Percentiles rank a stretch among this genome's conserved stretches.
phyloP scores from a whole-genome alignment of 2,888 invertebrate genomes.

The Mactromeris polynyma region DNA sequence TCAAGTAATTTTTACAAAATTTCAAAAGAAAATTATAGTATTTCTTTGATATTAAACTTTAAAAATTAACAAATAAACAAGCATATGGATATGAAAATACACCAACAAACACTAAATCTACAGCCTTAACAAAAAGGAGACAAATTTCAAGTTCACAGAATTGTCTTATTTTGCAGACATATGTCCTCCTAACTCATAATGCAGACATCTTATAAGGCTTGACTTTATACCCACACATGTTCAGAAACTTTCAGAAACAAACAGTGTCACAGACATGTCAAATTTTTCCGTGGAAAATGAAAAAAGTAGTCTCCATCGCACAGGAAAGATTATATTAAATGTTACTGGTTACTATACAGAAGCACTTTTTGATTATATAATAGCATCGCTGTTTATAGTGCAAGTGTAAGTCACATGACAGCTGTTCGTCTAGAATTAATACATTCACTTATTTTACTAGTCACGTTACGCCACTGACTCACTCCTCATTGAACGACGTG shows the following conservation, averaged over 20 bases:
- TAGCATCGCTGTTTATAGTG: slow-evolving; percentile 12
- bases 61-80: slow-evolving; percentile 4
- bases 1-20: slow-evolving; percentile 10
- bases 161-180: too few species aligned
- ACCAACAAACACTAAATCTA: not conserved
- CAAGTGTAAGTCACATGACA: slow-evolving; percentile 30
- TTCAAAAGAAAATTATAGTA: not conserved
- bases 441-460: slow-evolving; percentile 61
- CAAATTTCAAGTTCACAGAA: slow-evolving; percentile 12
- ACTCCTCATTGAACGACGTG: slow-evolving; percentile 59
- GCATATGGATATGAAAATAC: slow-evolving; percentile 6
- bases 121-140: not conserved
- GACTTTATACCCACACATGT: too few species aligned
- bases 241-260: too few species aligned
- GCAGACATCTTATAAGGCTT: too few species aligned
- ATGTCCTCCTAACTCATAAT: too few species aligned
- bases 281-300: not conserved
- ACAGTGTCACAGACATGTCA: not conserved
- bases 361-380: slow-evolving; percentile 6
- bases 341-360: slow-evolving; percentile 6
- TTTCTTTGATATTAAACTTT: slow-evolving; percentile 8
- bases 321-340: slow-evolving; percentile 14
- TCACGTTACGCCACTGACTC: slow-evolving; percentile 68
- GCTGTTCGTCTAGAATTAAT: slow-evolving; percentile 33
- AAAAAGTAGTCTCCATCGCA: not conserved